These are phyloP conservation scores for Antennarius striatus DNA, from an alignment of 2,113 vertebrate genomes.

Conservation along the genomic window DNA sequence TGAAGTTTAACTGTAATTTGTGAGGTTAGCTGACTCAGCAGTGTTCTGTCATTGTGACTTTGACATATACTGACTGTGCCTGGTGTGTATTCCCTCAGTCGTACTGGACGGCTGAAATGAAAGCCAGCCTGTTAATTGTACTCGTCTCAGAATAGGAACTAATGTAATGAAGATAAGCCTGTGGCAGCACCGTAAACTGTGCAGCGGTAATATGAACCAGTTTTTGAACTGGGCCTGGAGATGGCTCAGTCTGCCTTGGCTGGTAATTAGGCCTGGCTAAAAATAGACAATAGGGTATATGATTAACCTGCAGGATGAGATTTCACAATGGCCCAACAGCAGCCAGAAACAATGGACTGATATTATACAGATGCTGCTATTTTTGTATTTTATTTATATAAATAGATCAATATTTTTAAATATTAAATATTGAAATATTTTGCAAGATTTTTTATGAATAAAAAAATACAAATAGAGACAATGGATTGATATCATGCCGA, in stretches of 20 bases:
- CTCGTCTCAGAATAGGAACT: conserved; percentile 26
- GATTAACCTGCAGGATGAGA: conserved; percentile 10
- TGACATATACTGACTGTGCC: not conserved
- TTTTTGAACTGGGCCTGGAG: not conserved
- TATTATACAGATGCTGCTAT: no score
- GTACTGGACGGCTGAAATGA: not conserved
- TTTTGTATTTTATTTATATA: no score
- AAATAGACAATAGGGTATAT: conserved; percentile 14
- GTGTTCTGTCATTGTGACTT: not conserved
- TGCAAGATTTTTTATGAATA: no score
- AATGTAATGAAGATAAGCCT: conserved; percentile 29
- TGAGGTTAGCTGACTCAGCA: not conserved
- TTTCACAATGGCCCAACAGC: not conserved
- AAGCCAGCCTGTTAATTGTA: conserved; percentile 36
- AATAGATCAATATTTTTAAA: no score
- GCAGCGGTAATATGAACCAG: not conserved
- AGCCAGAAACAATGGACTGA: no score
- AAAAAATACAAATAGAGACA: no score
- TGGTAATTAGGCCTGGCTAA: conserved; percentile 17
- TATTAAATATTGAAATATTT: no score
- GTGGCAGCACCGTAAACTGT: conserved; percentile 2
- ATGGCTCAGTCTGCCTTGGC: not conserved
- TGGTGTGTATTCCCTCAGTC: no score
- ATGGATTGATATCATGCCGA: no score
- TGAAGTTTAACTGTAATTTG: no score